These are phyloP conservation scores for Montipora sp. DNA, from an alignment of 64 coral and sea anemone genomes.

Conservation along the genomic window DNA sequence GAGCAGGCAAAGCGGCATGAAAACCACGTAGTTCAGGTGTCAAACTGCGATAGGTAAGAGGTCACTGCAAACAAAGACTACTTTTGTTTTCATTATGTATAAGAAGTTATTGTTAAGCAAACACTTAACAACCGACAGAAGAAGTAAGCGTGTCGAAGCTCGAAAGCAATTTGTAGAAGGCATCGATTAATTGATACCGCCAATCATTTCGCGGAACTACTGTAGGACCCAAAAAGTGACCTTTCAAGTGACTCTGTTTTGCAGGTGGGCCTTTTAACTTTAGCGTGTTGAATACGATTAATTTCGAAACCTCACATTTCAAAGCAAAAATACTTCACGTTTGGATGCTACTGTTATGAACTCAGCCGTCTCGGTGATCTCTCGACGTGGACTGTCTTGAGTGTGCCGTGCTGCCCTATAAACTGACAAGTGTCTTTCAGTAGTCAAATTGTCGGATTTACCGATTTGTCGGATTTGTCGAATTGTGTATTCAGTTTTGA, in stretches of 20 bases:
- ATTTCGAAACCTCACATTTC: background rate
- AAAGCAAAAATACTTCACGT: background rate
- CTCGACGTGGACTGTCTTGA: no score
- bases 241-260: background rate
- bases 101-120: slow-evolving; percentile 37
- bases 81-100: slow-evolving; percentile 46
- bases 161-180: background rate
- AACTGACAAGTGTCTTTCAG: background rate
- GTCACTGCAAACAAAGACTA: slow-evolving; percentile 12
- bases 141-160: slow-evolving; percentile 38
- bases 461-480: no score
- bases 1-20: background rate
- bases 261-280: background rate
- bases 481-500: no score
- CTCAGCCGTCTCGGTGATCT: no score
- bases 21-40: slow-evolving; percentile 9
- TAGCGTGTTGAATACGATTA: no score
- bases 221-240: no score
- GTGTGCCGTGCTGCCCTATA: background rate
- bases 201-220: no score
- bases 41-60: background rate
- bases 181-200: no score
- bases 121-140: background rate
- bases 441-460: no score
- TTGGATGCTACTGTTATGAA: background rate